Evolutionary conservation across 2,888 invertebrate species (phyloP), one percentile per base, ranked within the genome.

Genomic region (Torymus tubicola): DNA sequence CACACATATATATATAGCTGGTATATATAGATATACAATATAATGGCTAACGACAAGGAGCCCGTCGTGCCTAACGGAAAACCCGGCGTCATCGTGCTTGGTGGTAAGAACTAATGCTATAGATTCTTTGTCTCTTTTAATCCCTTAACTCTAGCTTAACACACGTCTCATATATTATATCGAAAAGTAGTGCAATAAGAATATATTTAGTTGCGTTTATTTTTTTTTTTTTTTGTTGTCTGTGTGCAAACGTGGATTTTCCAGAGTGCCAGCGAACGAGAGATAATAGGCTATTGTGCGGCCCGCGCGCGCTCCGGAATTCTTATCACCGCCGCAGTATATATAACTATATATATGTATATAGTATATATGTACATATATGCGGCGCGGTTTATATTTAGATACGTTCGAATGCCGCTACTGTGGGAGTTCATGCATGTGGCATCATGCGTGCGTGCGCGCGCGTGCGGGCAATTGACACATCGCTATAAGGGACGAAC

Each of bases 61-160:
- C 2, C 31, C 31, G 4, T 31, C 31, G 79, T 67, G 58, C 61
- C 76, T n/a, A 86, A 88, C 84, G 87, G 84, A 82, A 90, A 89
- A 81, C 88, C 90, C 60, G 86, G 86, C 78, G 88, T 88, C 64
- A 87, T 90, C 64, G 86, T 90, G 81, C 82, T 90, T 64, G 90
- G 90, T 87, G 90, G 90, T 89, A 83, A 87, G 77, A 72, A 3
- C 12, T 21, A n/a, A n/a, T n/a, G 24, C 16, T 55, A 4, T 68
- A 16, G 13, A 50, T 3, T 24, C 14, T 1, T 24, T 58, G n/a
- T 3, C 16, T n/a, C 50, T 31, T 58, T 0, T 53, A 3, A 3
- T 18, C 12, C 3, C 11, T 12, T 13, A 0, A 31, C 5, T 31
- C 31, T 31, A 0, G 31, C 3, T 31, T 21, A 2, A 21, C 21